Base-by-base conservation (phyloP, 2,888 invertebrate species). In the Escarpia spicata region DNA sequence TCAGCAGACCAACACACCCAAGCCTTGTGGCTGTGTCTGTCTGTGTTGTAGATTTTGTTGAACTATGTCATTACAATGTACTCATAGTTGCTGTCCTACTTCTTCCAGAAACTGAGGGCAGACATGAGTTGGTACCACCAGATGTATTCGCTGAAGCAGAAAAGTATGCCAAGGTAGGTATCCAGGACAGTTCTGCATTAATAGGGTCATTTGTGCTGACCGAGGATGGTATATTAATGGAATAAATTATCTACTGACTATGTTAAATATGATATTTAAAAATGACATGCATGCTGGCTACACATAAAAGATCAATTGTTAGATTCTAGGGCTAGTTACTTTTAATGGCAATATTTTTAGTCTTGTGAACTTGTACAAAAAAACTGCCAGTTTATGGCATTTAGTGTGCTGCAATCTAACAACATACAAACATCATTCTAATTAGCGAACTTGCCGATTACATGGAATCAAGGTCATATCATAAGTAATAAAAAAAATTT, bases 131-230 rank as follows among this genome's bases (percentile, higher is more conserved):
- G 93, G 98, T 99, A 26, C 98, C 99, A 0, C 97, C 97, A 1
- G 97, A 97, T 90, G 96, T 98, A 0, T 98, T 98, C 95, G 97
- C 97, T 0, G 98, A 98, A 95, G 98, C 98, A n/a, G 99, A 99
- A 96, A 97, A 97, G 95, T 97, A 97, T 95, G 99, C 99, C 52
- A 98, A 98, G 95, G 96, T 96, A 94, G 92, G 93, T 93, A 12
- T 75, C 90, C 44, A 44, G n/a, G 26, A 15, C 26, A n/a, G n/a
- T 75, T n/a, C 75, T 26, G n/a, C 15, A 75, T 75, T 26, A 75
- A 75, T 26, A 19, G 75, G n/a, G 26, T 75, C 19, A 75, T n/a
- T 52, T 52, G 52, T 3, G 52, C 52, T 12, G 12, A 52, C 52
- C 12, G 9, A 52, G 52, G 52, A n/a, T 4, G 6, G 6, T 75